Evolutionary conservation across 2,113 vertebrate species (phyloP), one percentile per base, ranked within the genome.

Genomic region (Eudorcas thomsonii): DNA sequence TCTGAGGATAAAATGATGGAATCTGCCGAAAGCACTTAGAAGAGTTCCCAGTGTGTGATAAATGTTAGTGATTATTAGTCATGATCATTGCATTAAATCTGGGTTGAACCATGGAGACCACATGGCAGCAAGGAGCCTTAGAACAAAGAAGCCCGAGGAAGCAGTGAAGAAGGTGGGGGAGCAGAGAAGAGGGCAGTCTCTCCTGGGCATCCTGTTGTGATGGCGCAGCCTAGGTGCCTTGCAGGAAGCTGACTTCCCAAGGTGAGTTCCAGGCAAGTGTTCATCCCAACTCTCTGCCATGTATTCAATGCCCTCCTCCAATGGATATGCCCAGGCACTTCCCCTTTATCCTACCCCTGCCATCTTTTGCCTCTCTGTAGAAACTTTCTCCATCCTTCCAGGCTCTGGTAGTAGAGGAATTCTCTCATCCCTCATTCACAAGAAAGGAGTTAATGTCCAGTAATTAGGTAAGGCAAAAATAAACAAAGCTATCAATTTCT

Each of bases 391-490:
- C 48, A 52, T n/a, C 78, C 30, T 81, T n/a, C 78, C 48, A 81
- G 28, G 78, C 1, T 6, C 48, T n/a, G 48, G 16, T 81, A 52
- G 78, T 13, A 17, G 78, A 81, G 28, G 28, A 81, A 52, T 30
- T 33, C 78, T 52, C 28, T 81, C 78, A 81, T n/a, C 30, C 50
- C 30, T 81, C 78, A n/a, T n/a, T 33, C 48, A 52, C 78, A 52
- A 52, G 78, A n/a, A 52, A 52, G 78, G 30, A 52, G 30, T 52
- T 81, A 52, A 81, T 4, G 23, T 81, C 48, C 59, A 80, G 39
- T 55, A 64, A 84, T 92, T 64, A 92, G 30, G 17, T 57, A 86
- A 91, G n/a, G 30, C 80, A 97, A 95, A 96, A 64, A 77, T 43
- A 36, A 94, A 92, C 14, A 19, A 90, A 90, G 13, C 48, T 91